A percentile compares a stretch with the other conserved stretches of the same genome.
phyloP scores from a whole-genome alignment of 1,140 invertebrate genomes.

The Dysdera silvatica region DNA sequence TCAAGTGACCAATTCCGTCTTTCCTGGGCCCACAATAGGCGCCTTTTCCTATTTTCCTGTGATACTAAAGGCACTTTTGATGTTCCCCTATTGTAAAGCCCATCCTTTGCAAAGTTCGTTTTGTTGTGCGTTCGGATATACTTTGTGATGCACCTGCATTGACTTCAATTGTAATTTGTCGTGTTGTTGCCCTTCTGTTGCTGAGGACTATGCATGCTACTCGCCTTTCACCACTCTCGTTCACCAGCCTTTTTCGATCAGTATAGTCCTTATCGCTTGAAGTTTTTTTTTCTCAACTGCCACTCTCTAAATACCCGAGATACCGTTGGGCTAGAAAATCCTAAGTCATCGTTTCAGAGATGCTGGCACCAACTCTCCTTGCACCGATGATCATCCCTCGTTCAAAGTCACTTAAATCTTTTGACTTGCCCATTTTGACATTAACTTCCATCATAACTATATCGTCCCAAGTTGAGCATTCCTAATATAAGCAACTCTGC shows the following conservation, averaged over 20 bases:
- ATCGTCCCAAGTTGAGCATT: not conserved
- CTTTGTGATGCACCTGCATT: not conserved
- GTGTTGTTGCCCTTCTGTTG: not conserved
- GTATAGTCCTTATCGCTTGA: not conserved
- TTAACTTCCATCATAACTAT: too few species aligned
- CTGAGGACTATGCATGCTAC: not conserved
- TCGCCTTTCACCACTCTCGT: not conserved
- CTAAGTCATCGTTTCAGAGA: too few species aligned
- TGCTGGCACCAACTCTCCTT: not conserved
- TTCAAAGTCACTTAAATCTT: too few species aligned
- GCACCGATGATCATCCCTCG: not conserved
- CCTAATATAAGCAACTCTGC: not conserved
- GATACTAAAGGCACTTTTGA: not conserved
- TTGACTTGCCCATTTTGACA: too few species aligned
- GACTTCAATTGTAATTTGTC: not conserved
- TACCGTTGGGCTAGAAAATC: too few species aligned
- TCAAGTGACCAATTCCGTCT: constrained; percentile 5
- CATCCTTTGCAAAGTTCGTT: not conserved
- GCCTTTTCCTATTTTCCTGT: not conserved
- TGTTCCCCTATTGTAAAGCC: not conserved
- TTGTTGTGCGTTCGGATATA: not conserved
- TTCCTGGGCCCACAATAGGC: constrained; percentile 13
- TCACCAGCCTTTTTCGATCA: not conserved
- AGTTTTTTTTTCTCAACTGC: not conserved
- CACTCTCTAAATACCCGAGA: too few species aligned